Conservation (phyloP, 2,113 vertebrate species). For the Pachypanchax playfairii region DNA sequence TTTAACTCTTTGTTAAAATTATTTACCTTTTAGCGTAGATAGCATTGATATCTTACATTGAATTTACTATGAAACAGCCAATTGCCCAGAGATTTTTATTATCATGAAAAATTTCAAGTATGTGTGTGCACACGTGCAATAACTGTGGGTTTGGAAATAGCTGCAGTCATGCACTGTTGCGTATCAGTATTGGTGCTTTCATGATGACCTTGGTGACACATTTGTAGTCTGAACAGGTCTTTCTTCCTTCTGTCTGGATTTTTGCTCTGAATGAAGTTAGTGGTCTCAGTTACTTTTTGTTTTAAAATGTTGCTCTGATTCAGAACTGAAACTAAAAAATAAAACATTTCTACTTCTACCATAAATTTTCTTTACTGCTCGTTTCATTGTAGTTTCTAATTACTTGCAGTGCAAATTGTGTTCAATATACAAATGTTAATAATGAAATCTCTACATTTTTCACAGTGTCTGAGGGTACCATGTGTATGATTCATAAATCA, state of each 20-base stretch:
- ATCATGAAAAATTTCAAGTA: no score
- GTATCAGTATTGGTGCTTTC: not conserved
- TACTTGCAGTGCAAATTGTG: not conserved
- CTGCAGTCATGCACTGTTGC: not conserved
- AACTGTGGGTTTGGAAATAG: not conserved
- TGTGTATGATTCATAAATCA: no score
- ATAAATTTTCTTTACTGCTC: not conserved
- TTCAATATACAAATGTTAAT: not conserved
- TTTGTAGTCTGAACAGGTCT: constrained; percentile 4
- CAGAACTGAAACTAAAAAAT: not conserved
- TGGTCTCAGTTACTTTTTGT: not conserved
- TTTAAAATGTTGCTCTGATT: no score
- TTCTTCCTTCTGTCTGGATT: not conserved
- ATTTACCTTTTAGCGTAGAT: no score
- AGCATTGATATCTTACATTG: no score
- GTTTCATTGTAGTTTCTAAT: not conserved
- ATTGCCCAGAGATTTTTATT: no score
- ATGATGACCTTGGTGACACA: constrained; percentile 10
- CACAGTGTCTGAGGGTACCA: no score
- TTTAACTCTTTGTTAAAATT: no score
- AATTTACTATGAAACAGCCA: no score
- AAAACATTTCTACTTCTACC: not conserved
- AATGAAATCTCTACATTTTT: no score
- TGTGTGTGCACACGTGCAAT: not conserved
- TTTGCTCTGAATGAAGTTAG: not conserved